Evolutionary conservation across 2,797 vertebrate genomes (phyloP).

Genomic region (Arrhamphus sclerolepis): DNA sequence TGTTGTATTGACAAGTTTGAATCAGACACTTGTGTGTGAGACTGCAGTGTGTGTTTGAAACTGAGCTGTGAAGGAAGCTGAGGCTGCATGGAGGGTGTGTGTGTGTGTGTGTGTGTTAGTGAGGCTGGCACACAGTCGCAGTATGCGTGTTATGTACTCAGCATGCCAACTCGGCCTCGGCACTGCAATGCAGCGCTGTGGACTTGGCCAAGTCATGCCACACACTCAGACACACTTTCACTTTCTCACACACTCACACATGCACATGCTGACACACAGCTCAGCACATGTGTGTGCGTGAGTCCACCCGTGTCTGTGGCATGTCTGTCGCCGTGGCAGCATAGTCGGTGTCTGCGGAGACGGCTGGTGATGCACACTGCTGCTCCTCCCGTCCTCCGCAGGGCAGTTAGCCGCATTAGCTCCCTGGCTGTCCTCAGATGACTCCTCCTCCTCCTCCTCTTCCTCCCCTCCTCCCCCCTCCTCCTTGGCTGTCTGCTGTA

Average conservation of each 20-base stretch:
- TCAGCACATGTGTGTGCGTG: constrained; percentile 1
- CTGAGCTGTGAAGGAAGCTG: constrained; percentile 13
- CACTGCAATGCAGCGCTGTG: constrained; percentile 85
- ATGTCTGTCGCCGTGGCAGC: constrained; percentile 46
- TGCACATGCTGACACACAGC: constrained; percentile 4
- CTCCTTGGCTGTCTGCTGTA: constrained; percentile 74
- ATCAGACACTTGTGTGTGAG: constrained; percentile 6
- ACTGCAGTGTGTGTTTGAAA: constrained; percentile 19
- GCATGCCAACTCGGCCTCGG: constrained; percentile 82
- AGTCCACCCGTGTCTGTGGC: constrained; percentile 7
- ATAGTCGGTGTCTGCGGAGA: constrained; percentile 24
- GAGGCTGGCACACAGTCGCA: constrained; percentile 77
- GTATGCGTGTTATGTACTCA: constrained; percentile 80
- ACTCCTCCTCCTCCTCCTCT: constrained; percentile 73
- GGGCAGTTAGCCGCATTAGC: constrained; percentile 79
- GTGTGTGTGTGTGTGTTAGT: constrained; percentile 18
- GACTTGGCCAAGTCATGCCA: constrained; percentile 76
- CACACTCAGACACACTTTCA: constrained; percentile 51
- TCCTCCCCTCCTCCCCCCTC: too few relatives aligned
- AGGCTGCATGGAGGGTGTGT: constrained; percentile 9
- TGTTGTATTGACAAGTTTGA: background rate
- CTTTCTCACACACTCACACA: constrained; percentile 12
- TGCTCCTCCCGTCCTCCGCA: constrained; percentile 63
- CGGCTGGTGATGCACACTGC: constrained; percentile 42
- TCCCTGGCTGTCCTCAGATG: constrained; percentile 81